Evolutionary conservation across 2,113 vertebrate species (phyloP).

Genomic region (Pao palembangensis): DNA sequence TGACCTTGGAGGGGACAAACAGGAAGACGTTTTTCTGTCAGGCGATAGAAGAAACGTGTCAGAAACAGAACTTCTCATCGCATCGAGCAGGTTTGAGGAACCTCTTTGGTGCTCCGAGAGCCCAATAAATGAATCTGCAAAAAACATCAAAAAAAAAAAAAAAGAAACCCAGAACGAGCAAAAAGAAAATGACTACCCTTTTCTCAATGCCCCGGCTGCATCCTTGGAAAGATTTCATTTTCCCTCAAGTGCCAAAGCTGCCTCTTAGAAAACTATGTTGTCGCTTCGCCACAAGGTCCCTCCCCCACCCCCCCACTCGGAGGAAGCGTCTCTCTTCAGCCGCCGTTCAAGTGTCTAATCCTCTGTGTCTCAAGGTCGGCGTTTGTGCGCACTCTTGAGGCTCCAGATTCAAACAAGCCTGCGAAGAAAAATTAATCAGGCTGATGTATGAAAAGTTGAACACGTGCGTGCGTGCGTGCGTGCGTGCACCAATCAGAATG

Average conservation of each 20-base stretch:
- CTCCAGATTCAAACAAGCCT: conserved; percentile 65
- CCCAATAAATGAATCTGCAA: conserved; percentile 12
- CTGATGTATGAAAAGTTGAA: conserved; percentile 35
- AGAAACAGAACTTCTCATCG: no score
- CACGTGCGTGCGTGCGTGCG: conserved; percentile 7
- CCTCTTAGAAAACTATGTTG: conserved; percentile 59
- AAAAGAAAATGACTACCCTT: conserved; percentile 53
- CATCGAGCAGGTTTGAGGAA: conserved; percentile 7
- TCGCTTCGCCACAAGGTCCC: conserved; percentile 63
- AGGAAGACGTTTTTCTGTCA: neutral
- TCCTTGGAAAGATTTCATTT: conserved; percentile 73
- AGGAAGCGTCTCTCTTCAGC: conserved; percentile 55
- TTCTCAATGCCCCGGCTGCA: conserved; percentile 54
- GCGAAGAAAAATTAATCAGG: conserved; percentile 54
- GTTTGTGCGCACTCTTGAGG: conserved; percentile 51
- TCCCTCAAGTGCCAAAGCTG: conserved; percentile 63
- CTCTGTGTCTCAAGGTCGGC: conserved; percentile 66
- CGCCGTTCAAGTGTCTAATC: conserved; percentile 65
- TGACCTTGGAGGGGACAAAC: neutral
- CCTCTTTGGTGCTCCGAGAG: conserved; percentile 3
- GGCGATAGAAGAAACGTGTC: no score
- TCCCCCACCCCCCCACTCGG: conserved; percentile 45
- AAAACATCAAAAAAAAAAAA: conserved; percentile 39
- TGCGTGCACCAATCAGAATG: neutral
- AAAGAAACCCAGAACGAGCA: conserved; percentile 16